Evolutionary conservation across 2,113 vertebrate genomes (phyloP).

Genomic region (Bothrops jararaca): DNA sequence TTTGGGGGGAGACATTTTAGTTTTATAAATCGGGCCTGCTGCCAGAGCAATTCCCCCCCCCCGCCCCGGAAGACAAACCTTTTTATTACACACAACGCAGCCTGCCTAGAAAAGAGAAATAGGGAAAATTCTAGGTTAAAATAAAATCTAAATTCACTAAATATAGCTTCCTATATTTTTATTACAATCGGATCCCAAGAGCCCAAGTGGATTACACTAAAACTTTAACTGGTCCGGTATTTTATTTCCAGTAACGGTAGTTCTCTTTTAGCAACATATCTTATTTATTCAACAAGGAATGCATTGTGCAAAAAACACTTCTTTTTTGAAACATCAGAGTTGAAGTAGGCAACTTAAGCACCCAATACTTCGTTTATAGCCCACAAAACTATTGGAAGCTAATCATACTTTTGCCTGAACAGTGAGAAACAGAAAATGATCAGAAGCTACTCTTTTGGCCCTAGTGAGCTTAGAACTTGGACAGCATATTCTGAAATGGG

Average conservation of each 20-base stretch:
- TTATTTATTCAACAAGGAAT: background rate
- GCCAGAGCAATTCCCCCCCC: background rate
- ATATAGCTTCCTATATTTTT: background rate
- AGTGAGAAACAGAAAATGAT: background rate
- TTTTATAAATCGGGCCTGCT: background rate
- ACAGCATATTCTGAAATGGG: background rate
- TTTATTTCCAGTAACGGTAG: background rate
- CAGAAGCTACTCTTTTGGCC: background rate
- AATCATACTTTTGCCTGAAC: background rate
- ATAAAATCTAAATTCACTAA: background rate
- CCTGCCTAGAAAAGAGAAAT: background rate
- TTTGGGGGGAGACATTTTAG: background rate
- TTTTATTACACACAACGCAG: background rate
- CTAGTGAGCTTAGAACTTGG: background rate
- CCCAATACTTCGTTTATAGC: background rate
- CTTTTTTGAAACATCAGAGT: background rate
- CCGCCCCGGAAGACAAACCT: background rate
- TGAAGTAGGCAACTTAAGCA: background rate
- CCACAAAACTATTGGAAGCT: background rate
- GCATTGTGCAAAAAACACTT: background rate
- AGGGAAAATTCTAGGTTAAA: background rate
- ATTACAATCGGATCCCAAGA: background rate
- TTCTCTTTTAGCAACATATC: background rate
- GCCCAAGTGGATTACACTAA: background rate
- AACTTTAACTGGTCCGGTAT: background rate